Percentiles rank a stretch among this genome's conserved stretches.
Conservation (phyloP, 2,113 vertebrate species). For the Smithornis capensis region DNA sequence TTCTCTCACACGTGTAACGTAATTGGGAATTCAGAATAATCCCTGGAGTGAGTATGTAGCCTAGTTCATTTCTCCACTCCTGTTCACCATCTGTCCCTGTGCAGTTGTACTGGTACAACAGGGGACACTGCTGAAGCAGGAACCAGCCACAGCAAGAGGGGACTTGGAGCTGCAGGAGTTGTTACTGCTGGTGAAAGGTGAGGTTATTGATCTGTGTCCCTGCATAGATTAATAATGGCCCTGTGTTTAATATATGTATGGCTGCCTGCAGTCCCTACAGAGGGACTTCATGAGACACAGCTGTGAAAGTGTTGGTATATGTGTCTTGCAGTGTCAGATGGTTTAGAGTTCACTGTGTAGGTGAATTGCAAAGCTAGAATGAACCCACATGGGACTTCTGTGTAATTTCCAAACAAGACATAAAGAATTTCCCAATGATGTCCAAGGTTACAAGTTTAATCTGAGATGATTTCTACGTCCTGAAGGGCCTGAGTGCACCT, state of each 20-base stretch:
- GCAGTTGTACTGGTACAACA: neutral
- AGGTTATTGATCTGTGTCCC: neutral
- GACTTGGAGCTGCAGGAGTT: neutral
- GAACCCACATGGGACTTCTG: rapidly evolving
- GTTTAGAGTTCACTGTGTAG: neutral
- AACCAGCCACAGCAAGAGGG: neutral
- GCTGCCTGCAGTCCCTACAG: neutral
- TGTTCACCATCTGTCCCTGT: neutral
- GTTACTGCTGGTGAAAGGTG: neutral
- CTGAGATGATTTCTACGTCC: neutral
- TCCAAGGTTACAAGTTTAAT: neutral
- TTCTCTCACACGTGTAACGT: rapidly evolving
- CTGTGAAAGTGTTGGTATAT: neutral
- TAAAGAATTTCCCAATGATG: rapidly evolving
- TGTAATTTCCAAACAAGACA: neutral
- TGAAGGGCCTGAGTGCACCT: neutral
- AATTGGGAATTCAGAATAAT: neutral
- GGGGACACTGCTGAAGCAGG: neutral
- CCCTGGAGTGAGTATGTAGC: neutral
- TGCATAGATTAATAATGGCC: rapidly evolving
- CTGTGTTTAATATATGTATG: neutral
- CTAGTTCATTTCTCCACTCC: neutral
- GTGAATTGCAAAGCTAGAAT: neutral
- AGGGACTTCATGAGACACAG: neutral
- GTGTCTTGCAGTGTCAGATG: neutral